phyloP scores from a whole-genome alignment of 2,888 invertebrate genomes.

The Creontiades dilutus region DNA sequence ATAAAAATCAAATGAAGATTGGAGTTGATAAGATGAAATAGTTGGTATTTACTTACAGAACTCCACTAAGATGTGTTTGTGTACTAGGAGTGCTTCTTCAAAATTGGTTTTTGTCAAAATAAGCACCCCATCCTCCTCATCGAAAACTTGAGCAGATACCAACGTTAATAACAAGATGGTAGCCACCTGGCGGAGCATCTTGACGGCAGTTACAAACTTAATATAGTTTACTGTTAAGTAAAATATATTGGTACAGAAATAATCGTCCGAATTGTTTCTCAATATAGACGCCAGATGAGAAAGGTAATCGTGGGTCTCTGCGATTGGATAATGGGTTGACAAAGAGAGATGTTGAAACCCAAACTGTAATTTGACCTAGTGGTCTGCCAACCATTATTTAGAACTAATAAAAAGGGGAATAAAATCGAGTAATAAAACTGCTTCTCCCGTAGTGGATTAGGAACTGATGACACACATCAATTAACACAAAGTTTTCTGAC shows the following conservation, averaged over 20 bases:
- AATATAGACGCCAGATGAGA: too few species aligned
- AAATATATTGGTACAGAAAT: not conserved
- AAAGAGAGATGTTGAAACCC: not conserved
- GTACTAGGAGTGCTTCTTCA: slow-evolving; percentile 86
- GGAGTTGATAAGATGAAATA: too few species aligned
- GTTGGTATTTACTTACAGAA: slow-evolving; percentile 92
- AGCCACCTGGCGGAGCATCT: not conserved
- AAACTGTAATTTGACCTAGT: not conserved
- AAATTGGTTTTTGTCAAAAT: slow-evolving; percentile 94
- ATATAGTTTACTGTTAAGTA: not conserved
- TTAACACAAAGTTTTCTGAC: too few species aligned
- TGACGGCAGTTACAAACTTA: not conserved
- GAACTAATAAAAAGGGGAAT: not conserved
- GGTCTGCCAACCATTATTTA: too few species aligned
- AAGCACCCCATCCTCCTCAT: slow-evolving; percentile 91
- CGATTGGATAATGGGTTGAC: not conserved
- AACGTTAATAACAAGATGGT: not conserved
- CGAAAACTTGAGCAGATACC: slow-evolving; percentile 79
- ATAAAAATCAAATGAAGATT: too few species aligned
- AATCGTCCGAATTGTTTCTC: not conserved
- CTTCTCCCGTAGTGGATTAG: too few species aligned
- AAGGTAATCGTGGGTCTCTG: not conserved
- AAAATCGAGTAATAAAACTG: not conserved
- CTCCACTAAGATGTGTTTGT: slow-evolving; percentile 94
- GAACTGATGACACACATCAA: too few species aligned